These are phyloP conservation scores for Branchipolynoe longqiensis DNA, from an alignment of 2,888 invertebrate species.

Conservation along the genomic window DNA sequence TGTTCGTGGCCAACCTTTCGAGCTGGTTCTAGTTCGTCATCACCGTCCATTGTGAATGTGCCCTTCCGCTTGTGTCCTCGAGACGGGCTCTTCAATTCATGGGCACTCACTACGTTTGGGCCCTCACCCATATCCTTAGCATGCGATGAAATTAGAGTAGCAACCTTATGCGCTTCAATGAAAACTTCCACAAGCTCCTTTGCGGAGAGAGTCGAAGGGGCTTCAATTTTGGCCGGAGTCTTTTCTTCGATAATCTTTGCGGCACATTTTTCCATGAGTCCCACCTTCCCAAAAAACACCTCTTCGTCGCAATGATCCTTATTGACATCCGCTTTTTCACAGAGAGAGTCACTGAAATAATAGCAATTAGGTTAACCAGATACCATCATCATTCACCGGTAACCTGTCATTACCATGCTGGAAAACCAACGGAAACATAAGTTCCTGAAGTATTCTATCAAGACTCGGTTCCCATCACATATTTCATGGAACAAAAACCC, in stretches of 20 bases:
- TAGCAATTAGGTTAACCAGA: too few relatives aligned
- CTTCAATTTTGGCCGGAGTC: not conserved
- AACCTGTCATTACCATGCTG: too few relatives aligned
- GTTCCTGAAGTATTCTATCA: too few relatives aligned
- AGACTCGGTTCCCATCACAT: too few relatives aligned
- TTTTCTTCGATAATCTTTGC: not conserved
- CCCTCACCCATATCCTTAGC: not conserved
- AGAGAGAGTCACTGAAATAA: not conserved
- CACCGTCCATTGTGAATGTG: constrained; percentile 11
- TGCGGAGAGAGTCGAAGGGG: not conserved
- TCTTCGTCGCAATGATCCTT: constrained; percentile 4
- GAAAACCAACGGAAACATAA: too few relatives aligned
- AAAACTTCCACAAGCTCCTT: not conserved
- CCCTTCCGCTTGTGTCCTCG: not conserved
- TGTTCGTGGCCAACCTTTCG: too few relatives aligned
- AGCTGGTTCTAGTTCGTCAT: not conserved
- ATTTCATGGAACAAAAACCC: too few relatives aligned
- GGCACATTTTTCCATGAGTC: constrained; percentile 22
- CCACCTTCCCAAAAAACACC: constrained; percentile 16
- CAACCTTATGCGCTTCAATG: constrained; percentile 21
- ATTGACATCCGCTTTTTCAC: not conserved
- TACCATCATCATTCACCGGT: too few relatives aligned
- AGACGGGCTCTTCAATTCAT: too few relatives aligned
- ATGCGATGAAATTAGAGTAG: not conserved
- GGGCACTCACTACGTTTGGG: too few relatives aligned